A percentile compares a stretch with the other conserved stretches of the same genome.
phyloP scores from a whole-genome alignment of 2,888 invertebrate genomes.

The Microplitis deprimator region DNA sequence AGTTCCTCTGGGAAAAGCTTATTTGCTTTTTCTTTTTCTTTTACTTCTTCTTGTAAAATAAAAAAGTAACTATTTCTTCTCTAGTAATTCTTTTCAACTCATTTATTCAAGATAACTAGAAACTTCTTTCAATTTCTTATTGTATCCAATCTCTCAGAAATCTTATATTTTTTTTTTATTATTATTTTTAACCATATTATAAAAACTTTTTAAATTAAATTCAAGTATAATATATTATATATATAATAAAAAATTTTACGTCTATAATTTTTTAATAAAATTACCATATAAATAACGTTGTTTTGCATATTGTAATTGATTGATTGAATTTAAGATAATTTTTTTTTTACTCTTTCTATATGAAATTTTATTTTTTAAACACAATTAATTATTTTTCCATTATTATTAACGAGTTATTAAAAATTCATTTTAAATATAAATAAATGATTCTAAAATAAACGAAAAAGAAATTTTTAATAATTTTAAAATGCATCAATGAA shows the following conservation, averaged over 20 bases:
- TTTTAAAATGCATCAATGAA: not conserved
- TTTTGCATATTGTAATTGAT: not conserved
- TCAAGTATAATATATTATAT: not conserved
- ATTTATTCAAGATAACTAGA: constrained; percentile 1
- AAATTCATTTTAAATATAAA: not conserved
- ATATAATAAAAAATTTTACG: not conserved
- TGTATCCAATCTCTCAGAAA: not conserved
- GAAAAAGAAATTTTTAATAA: not conserved
- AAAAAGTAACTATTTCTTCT: constrained; percentile 20
- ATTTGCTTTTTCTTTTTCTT: not conserved
- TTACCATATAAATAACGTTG: not conserved
- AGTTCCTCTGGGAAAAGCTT: not conserved
- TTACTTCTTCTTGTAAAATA: constrained; percentile 14
- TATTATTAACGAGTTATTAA: not conserved
- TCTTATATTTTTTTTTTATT: not conserved
- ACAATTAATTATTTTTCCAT: too few species aligned
- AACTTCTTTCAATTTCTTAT: constrained; percentile 1
- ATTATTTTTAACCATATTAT: not conserved
- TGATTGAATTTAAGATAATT: not conserved
- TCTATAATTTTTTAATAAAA: constrained; percentile 5
- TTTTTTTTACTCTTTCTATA: not conserved
- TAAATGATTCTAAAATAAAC: not conserved
- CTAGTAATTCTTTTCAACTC: not conserved
- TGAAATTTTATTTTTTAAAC: too few species aligned
- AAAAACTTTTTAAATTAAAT: not conserved